A percentile compares a stretch with the other conserved stretches of the same genome.
Evolutionary conservation across 2,113 vertebrate genomes (phyloP).

Genomic region (Symphodus melops): DNA sequence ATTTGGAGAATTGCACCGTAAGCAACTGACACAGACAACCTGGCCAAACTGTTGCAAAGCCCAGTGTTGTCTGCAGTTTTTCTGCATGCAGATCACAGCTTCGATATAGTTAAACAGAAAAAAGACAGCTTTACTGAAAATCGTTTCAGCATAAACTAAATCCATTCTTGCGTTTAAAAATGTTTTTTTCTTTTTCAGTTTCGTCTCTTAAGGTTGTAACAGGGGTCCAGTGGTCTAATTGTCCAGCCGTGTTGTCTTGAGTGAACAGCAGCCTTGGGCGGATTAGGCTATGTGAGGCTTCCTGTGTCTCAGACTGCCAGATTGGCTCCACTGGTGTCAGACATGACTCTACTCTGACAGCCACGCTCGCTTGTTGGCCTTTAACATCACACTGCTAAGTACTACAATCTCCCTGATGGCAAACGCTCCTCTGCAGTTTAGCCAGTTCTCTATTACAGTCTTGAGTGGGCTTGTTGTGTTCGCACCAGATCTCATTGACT

Average conservation of each 20-base stretch:
- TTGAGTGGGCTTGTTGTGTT: constrained; percentile 38
- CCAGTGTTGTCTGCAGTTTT: constrained; percentile 11
- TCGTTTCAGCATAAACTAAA: background rate
- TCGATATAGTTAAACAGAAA: constrained; percentile 19
- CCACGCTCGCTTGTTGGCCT: constrained; percentile 57
- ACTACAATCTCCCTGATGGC: constrained; percentile 65
- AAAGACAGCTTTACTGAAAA: constrained; percentile 9
- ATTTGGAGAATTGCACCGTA: constrained; percentile 47
- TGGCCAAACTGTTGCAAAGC: constrained; percentile 40
- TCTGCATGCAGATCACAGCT: constrained; percentile 32
- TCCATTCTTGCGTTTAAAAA: constrained; percentile 2
- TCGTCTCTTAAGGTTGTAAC: constrained; percentile 21
- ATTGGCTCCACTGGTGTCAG: constrained; percentile 65
- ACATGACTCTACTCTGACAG: constrained; percentile 72
- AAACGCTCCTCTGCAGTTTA: constrained; percentile 63
- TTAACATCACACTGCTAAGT: constrained; percentile 61
- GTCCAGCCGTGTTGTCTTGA: constrained; percentile 40
- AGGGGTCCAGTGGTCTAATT: constrained; percentile 41
- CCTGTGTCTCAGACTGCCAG: constrained; percentile 62
- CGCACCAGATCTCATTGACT: constrained; percentile 28
- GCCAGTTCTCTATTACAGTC: constrained; percentile 41
- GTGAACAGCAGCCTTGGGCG: constrained; percentile 56
- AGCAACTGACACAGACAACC: constrained; percentile 55
- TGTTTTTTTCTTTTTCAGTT: background rate
- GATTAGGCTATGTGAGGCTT: constrained; percentile 51